Evolutionary conservation across 1,140 invertebrate genomes (phyloP).

Genomic region (Leucophenga varia): DNA sequence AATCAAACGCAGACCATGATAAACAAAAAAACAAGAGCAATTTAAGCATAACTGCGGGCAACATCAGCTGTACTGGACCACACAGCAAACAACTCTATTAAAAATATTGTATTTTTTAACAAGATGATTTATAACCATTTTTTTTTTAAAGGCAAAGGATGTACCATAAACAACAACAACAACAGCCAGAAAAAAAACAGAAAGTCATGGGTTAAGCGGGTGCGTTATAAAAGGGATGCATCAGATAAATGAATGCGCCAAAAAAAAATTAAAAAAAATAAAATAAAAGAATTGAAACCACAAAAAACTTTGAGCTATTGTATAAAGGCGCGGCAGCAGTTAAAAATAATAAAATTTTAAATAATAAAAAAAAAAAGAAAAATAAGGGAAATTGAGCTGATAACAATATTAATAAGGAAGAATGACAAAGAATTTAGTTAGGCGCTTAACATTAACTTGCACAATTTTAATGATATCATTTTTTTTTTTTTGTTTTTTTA

Average conservation of each 20-base stretch:
- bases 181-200: slow-evolving; percentile 23
- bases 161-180: slow-evolving; percentile 17
- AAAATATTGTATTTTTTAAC: slow-evolving; percentile 30
- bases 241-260: slow-evolving; percentile 35
- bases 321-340: neutral
- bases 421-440: too few species aligned
- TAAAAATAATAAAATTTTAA: neutral
- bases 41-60: slow-evolving; percentile 8
- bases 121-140: slow-evolving; percentile 45
- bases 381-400: slow-evolving; percentile 15
- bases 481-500: slow-evolving; percentile 22
- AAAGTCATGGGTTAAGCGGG: slow-evolving; percentile 48
- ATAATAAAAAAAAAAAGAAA: slow-evolving; percentile 27
- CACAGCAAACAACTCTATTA: slow-evolving; percentile 43
- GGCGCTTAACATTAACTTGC: slow-evolving; percentile 19
- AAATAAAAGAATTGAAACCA: slow-evolving; percentile 3
- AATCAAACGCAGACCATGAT: too few species aligned
- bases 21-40: slow-evolving; percentile 21
- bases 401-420: neutral
- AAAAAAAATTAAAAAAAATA: slow-evolving; percentile 3
- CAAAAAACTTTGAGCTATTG: slow-evolving; percentile 13
- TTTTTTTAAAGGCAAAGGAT: slow-evolving; percentile 12
- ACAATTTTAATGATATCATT: slow-evolving; percentile 8
- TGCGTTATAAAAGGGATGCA: slow-evolving; percentile 11
- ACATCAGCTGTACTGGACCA: slow-evolving; percentile 10